phyloP scores from a whole-genome alignment of 64 coral and sea anemone species.

The Actinia equina region DNA sequence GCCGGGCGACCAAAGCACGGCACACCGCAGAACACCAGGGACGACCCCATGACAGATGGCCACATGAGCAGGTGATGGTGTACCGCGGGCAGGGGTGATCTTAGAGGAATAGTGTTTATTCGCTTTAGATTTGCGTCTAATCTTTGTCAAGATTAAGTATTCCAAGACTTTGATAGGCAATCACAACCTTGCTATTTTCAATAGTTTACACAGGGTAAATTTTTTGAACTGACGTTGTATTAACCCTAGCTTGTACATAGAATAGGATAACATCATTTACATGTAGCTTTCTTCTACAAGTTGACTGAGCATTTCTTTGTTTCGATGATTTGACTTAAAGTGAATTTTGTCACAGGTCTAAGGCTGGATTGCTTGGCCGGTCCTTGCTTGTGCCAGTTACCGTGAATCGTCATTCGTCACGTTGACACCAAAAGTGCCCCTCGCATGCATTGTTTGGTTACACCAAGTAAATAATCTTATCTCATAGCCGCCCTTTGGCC shows the following conservation, averaged over 20 bases:
- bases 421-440: not conserved
- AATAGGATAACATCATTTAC: not conserved
- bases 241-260: not conserved
- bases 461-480: not conserved
- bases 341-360: not conserved
- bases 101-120: not conserved
- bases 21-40: no score
- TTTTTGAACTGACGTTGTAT: not conserved
- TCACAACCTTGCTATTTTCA: not conserved
- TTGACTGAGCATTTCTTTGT: not conserved
- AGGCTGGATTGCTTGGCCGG: not conserved
- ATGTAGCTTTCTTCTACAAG: not conserved
- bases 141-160: not conserved
- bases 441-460: not conserved
- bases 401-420: not conserved
- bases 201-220: not conserved
- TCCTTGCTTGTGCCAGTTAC: not conserved
- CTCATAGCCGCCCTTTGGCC: not conserved
- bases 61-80: no score
- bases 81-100: no score
- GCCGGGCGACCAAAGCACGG: no score
- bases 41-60: no score
- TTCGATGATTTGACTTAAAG: not conserved
- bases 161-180: not conserved
- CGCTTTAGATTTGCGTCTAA: not conserved